These are phyloP conservation scores for Cepaea hortensis DNA, from an alignment of 2,888 invertebrate genomes.

Conservation along the genomic window DNA sequence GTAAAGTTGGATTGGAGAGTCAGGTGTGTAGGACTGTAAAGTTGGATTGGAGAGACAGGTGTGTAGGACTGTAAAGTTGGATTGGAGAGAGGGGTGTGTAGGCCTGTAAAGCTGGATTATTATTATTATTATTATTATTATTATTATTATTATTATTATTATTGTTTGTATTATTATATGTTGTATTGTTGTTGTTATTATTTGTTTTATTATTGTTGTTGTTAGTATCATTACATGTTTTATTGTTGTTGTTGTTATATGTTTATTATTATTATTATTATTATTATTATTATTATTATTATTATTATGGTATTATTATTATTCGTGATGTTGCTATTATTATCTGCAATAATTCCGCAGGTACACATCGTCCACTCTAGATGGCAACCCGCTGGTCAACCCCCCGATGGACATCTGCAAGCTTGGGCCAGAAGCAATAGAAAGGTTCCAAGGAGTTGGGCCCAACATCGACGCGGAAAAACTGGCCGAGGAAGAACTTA, in stretches of 20 bases:
- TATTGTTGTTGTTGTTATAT: no score
- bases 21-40: constrained; percentile 29
- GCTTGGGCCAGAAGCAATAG: constrained; percentile 72
- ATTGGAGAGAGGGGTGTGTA: neutral
- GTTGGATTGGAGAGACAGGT: constrained; percentile 72
- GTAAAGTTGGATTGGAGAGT: constrained; percentile 65
- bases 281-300: neutral
- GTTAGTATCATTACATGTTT: no score
- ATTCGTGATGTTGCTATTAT: neutral
- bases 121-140: no score
- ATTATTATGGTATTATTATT: neutral
- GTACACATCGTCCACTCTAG: constrained; percentile 71
- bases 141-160: no score
- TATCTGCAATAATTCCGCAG: constrained; percentile 34
- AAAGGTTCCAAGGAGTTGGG: constrained; percentile 62
- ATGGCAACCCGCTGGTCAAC: constrained; percentile 72
- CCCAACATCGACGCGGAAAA: constrained; percentile 44
- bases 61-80: neutral
- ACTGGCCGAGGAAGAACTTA: constrained; percentile 26
- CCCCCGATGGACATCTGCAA: constrained; percentile 75
- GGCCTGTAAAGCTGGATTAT: no score
- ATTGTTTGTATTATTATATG: no score
- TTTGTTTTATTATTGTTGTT: no score
- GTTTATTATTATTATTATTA: no score
- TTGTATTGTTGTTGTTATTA: no score